These are phyloP conservation scores for Cosmorhoe ocellata DNA, from an alignment of 2,888 invertebrate genomes.

Conservation along the genomic window DNA sequence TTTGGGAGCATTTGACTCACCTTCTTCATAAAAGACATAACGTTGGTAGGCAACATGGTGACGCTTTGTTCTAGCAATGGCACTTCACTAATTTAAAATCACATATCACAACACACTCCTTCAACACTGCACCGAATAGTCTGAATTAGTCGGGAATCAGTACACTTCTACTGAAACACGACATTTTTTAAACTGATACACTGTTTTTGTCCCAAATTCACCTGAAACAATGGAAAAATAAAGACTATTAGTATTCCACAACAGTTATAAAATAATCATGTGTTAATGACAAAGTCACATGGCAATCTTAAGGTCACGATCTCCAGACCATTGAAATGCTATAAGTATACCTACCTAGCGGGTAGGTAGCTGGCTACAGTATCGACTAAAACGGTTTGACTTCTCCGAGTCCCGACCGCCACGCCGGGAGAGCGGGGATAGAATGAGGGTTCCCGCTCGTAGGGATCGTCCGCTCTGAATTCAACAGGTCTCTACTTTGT, in stretches of 20 bases:
- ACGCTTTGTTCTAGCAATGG: conserved; percentile 46
- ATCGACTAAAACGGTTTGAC: conserved; percentile 29
- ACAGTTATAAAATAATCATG: neutral
- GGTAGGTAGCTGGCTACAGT: conserved; percentile 20
- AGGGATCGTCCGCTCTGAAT: conserved; percentile 41
- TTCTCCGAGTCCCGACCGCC: conserved; percentile 47
- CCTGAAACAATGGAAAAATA: conserved; percentile 42
- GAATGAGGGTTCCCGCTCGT: conserved; percentile 47
- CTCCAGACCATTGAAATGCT: conserved; percentile 24
- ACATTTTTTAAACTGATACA: conserved; percentile 55
- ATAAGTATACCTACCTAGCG: neutral
- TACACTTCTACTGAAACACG: conserved; percentile 64
- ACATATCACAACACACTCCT: conserved; percentile 43
- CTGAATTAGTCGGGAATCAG: conserved; percentile 64
- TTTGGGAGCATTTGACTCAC: conserved; percentile 85
- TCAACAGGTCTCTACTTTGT: conserved; percentile 65
- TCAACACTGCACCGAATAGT: conserved; percentile 34
- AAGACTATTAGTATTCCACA: neutral
- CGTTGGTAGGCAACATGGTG: conserved; percentile 94
- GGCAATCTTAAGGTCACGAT: neutral
- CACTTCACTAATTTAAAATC: conserved; percentile 58
- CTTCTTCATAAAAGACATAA: conserved; percentile 97
- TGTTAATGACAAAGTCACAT: neutral
- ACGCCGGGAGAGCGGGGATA: conserved; percentile 47
- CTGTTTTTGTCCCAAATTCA: conserved; percentile 30